phyloP scores from a whole-genome alignment of 2,797 vertebrate species.

The Coluber constrictor region DNA sequence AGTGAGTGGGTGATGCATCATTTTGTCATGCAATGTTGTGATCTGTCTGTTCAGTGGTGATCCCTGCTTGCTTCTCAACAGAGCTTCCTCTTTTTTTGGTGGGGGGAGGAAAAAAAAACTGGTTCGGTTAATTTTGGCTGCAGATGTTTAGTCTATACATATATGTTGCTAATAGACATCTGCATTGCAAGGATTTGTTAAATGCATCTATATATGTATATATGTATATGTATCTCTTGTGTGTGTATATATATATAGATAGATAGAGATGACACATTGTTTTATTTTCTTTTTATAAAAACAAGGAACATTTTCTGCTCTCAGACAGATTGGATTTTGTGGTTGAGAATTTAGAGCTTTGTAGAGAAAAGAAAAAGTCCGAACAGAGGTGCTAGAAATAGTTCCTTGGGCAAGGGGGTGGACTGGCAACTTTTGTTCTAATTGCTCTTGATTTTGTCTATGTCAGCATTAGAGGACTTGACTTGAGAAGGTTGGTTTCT shows the following conservation, averaged over 20 bases:
- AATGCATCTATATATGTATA: slow-evolving; percentile 32
- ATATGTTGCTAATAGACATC: slow-evolving; percentile 85
- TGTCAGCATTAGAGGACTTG: neutral
- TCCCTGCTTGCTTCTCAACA: slow-evolving; percentile 79
- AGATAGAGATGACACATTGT: neutral
- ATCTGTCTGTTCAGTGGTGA: slow-evolving; percentile 85
- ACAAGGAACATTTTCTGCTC: slow-evolving; percentile 21
- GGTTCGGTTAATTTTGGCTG: slow-evolving; percentile 89
- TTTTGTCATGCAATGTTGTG: slow-evolving; percentile 80
- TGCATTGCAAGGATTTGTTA: slow-evolving; percentile 80
- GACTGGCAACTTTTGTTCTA: neutral
- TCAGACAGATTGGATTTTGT: slow-evolving; percentile 40
- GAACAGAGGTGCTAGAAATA: neutral
- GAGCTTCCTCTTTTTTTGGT: slow-evolving; percentile 70
- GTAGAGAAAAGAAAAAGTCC: slow-evolving; percentile 23
- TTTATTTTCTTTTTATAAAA: slow-evolving; percentile 21
- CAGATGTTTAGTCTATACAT: slow-evolving; percentile 79
- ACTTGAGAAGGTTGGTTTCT: neutral
- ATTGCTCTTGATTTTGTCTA: neutral
- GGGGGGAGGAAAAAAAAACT: slow-evolving; percentile 48
- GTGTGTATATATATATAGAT: neutral
- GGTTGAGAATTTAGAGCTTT: slow-evolving; percentile 29
- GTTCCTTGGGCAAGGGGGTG: neutral
- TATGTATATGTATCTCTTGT: slow-evolving; percentile 7
- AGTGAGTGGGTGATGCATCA: slow-evolving; percentile 85